Evolutionary conservation across 2,113 vertebrate species (phyloP), one percentile per base, ranked within the genome.

Genomic region (Corydoras maculifer): DNA sequence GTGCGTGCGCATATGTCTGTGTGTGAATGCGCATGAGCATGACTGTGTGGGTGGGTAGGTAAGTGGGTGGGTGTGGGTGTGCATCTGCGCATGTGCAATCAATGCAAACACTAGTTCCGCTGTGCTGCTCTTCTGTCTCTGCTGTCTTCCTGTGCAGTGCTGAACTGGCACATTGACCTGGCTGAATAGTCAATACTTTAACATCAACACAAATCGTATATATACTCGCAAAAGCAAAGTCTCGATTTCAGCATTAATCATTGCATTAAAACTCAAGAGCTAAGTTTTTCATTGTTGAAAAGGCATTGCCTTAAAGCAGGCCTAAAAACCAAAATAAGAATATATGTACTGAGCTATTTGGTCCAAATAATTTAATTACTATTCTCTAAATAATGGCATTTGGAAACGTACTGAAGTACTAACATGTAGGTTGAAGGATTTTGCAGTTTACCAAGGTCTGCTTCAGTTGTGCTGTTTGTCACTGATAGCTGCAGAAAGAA

Each of bases 91-190:
- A 35, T 65, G 68, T 65, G 67, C 62, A 15, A n/a, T 53, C 54
- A 58, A 58, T 32, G 60, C 43, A 6, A 68, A 62, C 48, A 48
- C 75, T 68, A 18, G 72, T 48, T 68, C 72, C 62, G 65, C 58
- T 73, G 72, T 68, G 65, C 65, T 68, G 64, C 65, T 62, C 63
- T 61, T 73, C 57, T 25, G 48, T 70, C 54, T 75, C 57, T 76
- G 75, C 75, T 72, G 65, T 57, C 58, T 71, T 54, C 31, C 18
- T 68, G 57, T 62, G 58, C 51, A 67, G 50, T 79, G 78, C 71
- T 79, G 70, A 79, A 73, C 50, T 50, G 59, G 74, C 67, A 64
- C 67, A 73, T 73, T 79, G 74, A 76, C 67, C 70, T 62, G 65
- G 76, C 70, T 69, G 5, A 14, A 63, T 59, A 50, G 70, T 77